Conservation (phyloP, 2,888 invertebrate species). For the Protodeltote pygarga region DNA sequence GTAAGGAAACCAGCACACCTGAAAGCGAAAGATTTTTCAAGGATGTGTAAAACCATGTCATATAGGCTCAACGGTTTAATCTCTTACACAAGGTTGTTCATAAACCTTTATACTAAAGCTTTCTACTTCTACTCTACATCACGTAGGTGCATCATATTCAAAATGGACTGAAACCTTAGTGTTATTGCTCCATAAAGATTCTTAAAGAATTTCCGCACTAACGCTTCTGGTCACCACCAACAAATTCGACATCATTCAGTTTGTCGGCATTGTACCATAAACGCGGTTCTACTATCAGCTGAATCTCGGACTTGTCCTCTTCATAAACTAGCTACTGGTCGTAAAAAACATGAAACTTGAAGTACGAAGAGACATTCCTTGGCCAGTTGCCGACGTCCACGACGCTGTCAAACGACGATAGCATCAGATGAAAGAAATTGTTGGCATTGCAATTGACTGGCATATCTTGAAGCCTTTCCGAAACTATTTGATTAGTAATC, state of each 20-base stretch:
- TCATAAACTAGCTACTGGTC: constrained; percentile 50
- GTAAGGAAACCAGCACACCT: too few species aligned
- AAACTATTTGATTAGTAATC: constrained; percentile 43
- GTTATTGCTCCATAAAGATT: background rate
- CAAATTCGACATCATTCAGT: constrained; percentile 20
- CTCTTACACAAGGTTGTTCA: too few species aligned
- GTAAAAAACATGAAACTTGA: constrained; percentile 51
- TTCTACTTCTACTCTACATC: too few species aligned
- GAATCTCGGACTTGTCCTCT: constrained; percentile 40
- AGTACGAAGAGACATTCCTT: constrained; percentile 56
- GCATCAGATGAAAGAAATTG: constrained; percentile 61
- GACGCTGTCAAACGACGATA: constrained; percentile 65
- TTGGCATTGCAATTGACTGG: constrained; percentile 58
- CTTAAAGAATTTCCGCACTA: background rate
- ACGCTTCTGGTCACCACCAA: background rate
- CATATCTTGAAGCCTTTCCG: constrained; percentile 36
- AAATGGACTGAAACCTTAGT: background rate
- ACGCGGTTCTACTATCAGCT: constrained; percentile 36
- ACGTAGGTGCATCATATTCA: too few species aligned
- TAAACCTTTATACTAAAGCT: too few species aligned
- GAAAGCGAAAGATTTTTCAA: too few species aligned
- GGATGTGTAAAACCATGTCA: too few species aligned
- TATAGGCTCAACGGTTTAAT: too few species aligned
- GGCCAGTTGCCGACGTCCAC: constrained; percentile 51
- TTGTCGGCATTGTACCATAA: constrained; percentile 25